A percentile compares a stretch with the other conserved stretches of the same genome.
Conservation (phyloP, 1,140 invertebrate species). For the Radopholus similis region DNA sequence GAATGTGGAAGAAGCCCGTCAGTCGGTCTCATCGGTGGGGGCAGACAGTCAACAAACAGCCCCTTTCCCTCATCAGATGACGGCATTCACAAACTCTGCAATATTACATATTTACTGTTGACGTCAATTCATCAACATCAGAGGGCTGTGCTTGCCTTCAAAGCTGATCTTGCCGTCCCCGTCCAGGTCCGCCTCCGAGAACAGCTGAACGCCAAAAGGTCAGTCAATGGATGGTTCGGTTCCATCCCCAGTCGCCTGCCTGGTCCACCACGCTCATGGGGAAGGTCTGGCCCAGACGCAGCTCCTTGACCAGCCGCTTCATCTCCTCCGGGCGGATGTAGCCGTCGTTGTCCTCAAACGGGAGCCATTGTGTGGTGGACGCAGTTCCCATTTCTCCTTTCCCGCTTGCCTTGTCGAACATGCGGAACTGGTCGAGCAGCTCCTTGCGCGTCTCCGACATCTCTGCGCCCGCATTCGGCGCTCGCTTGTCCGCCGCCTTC, state of each 20-base stretch:
- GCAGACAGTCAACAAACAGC: neutral
- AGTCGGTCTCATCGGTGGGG: neutral
- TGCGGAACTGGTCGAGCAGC: constrained; percentile 52
- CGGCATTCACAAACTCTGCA: constrained; percentile 52
- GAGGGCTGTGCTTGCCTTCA: constrained; percentile 36
- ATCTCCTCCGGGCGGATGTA: constrained; percentile 55
- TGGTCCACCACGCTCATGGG: constrained; percentile 53
- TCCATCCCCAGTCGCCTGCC: neutral
- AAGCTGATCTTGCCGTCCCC: constrained; percentile 59
- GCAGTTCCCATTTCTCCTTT: neutral
- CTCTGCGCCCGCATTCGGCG: neutral
- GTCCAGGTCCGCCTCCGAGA: constrained; percentile 54
- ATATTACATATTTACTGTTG: neutral
- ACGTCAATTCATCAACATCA: neutral
- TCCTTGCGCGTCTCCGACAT: constrained; percentile 40
- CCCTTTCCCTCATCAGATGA: constrained; percentile 23
- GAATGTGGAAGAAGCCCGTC: neutral
- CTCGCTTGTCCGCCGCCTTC: neutral
- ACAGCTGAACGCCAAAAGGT: constrained; percentile 44
- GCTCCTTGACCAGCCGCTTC: constrained; percentile 49
- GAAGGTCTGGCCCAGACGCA: constrained; percentile 46
- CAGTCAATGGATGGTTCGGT: neutral
- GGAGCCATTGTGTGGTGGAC: neutral
- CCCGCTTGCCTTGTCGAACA: constrained; percentile 50
- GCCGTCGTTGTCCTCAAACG: constrained; percentile 57